These are phyloP conservation scores for Conchocele bisecta DNA, from an alignment of 2,888 invertebrate species.

Conservation along the genomic window DNA sequence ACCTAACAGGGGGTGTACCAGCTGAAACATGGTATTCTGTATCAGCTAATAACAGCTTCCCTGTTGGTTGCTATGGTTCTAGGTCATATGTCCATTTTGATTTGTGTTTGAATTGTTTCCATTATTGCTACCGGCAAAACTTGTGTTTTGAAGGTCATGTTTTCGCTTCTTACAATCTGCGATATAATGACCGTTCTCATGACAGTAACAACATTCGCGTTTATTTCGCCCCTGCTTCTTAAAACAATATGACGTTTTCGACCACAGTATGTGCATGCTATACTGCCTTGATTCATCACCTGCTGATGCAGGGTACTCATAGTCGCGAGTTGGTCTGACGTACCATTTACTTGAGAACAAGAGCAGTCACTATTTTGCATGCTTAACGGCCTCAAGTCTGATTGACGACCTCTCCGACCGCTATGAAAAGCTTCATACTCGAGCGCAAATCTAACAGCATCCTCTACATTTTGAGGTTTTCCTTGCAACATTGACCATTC, in stretches of 20 bases:
- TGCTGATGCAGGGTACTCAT: background rate
- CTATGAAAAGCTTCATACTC: background rate
- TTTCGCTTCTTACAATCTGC: background rate
- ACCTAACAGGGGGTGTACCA: background rate
- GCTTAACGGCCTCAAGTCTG: background rate
- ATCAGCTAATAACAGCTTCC: background rate
- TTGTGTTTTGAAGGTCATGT: background rate
- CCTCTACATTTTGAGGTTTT: background rate
- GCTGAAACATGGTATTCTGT: slow-evolving; percentile 3
- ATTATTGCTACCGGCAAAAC: background rate
- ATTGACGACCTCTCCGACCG: background rate
- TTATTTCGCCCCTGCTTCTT: background rate
- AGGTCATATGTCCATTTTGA: background rate
- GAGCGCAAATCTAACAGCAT: background rate
- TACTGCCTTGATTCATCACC: background rate
- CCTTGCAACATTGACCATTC: background rate
- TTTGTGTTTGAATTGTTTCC: background rate
- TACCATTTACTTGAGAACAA: background rate
- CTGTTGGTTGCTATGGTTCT: background rate
- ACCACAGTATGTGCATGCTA: background rate
- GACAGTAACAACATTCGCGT: background rate
- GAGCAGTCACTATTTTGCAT: background rate
- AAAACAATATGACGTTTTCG: background rate
- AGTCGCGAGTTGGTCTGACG: background rate
- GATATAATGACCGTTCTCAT: background rate